A percentile compares a stretch with the other conserved stretches of the same genome.
Conservation (phyloP, 2,888 invertebrate species). For the Xestobium rufovillosum region DNA sequence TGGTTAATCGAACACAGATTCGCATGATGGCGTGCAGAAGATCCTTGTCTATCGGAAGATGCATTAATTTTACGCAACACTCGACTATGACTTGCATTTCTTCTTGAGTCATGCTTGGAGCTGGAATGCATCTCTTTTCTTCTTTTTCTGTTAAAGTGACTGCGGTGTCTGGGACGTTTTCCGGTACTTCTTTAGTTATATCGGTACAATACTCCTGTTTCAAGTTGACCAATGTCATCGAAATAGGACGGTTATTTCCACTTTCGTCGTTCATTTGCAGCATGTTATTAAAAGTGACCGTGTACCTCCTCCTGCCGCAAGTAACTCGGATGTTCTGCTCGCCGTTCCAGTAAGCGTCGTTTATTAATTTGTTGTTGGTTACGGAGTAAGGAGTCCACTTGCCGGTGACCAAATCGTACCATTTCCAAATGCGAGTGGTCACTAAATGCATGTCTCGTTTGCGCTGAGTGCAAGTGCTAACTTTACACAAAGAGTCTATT, state of each 20-base stretch:
- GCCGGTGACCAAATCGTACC: constrained; percentile 75
- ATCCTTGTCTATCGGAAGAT: constrained; percentile 64
- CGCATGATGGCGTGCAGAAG: constrained; percentile 71
- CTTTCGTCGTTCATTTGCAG: constrained; percentile 78
- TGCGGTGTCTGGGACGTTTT: constrained; percentile 30
- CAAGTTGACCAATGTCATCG: constrained; percentile 51
- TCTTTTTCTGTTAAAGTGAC: constrained; percentile 35
- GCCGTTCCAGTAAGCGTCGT: constrained; percentile 68
- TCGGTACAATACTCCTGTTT: constrained; percentile 32
- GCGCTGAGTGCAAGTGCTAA: constrained; percentile 60
- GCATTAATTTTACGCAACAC: constrained; percentile 60
- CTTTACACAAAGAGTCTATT: constrained; percentile 70
- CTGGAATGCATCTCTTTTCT: constrained; percentile 34
- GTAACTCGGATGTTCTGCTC: constrained; percentile 62
- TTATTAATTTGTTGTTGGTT: constrained; percentile 65
- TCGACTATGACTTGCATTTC: constrained; percentile 38
- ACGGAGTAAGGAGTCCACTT: constrained; percentile 71
- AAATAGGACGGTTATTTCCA: constrained; percentile 72
- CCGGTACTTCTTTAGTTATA: constrained; percentile 27
- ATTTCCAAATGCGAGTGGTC: constrained; percentile 63
- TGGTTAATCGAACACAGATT: constrained; percentile 64
- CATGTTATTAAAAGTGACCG: constrained; percentile 72
- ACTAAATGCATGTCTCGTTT: constrained; percentile 56
- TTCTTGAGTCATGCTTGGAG: constrained; percentile 32
- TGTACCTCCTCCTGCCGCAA: constrained; percentile 66